These are phyloP conservation scores for Cryptomyrus ogoouensis DNA, from an alignment of 2,113 vertebrate species.

Conservation along the genomic window DNA sequence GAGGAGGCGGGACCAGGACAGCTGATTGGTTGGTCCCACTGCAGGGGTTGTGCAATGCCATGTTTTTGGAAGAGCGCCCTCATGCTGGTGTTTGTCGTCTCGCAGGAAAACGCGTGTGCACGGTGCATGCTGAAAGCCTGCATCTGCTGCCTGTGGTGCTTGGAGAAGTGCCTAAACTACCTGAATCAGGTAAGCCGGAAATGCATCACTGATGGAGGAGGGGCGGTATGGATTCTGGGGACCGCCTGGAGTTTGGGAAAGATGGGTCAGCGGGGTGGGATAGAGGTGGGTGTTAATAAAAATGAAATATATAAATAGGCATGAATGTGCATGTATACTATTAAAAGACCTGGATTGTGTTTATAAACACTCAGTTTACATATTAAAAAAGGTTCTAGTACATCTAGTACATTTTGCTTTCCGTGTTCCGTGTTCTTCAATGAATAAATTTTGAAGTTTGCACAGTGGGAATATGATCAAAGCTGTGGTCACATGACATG, in stretches of 20 bases:
- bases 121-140: conserved; percentile 91
- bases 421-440: neutral
- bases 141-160: conserved; percentile 98
- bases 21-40: neutral
- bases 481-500: neutral
- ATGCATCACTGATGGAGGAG: neutral
- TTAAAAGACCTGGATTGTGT: neutral
- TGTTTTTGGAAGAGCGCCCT: neutral
- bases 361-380: neutral
- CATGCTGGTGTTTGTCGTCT: conserved; percentile 22
- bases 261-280: neutral
- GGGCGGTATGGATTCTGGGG: neutral
- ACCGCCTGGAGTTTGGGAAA: neutral
- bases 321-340: neutral
- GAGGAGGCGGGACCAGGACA: no score
- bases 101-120: conserved; percentile 88
- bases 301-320: neutral
- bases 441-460: neutral
- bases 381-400: neutral
- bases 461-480: neutral
- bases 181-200: conserved; percentile 81
- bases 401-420: neutral
- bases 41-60: neutral
- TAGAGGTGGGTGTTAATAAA: neutral
- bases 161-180: conserved; percentile 99